Evolutionary conservation across 1,140 invertebrate genomes (phyloP).

Genomic region (Pseudomyrmex concolor): DNA sequence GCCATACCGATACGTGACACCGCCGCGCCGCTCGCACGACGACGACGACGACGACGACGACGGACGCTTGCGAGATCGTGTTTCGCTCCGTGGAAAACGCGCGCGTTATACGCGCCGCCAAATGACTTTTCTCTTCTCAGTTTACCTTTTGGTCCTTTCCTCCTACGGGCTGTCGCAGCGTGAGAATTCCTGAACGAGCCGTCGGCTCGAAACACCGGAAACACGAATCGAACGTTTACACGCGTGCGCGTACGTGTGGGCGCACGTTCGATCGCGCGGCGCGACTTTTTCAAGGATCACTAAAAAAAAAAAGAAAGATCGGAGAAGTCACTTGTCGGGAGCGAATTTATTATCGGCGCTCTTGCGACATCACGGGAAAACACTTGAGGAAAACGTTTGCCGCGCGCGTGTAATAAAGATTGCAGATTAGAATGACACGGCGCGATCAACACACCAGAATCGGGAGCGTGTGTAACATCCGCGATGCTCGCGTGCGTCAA

Average conservation of each 20-base stretch:
- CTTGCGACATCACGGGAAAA: not conserved
- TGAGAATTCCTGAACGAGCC: not conserved
- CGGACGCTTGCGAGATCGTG: not conserved
- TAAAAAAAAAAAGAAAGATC: not conserved
- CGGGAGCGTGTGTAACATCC: slow-evolving; percentile 16
- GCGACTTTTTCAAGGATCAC: slow-evolving; percentile 2
- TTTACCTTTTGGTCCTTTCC: not conserved
- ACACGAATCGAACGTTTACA: too few relatives aligned
- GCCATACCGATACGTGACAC: slow-evolving; percentile 47
- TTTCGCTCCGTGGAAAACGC: slow-evolving; percentile 53
- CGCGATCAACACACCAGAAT: not conserved
- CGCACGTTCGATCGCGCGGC: slow-evolving; percentile 7
- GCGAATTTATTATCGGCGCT: not conserved
- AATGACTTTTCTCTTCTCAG: slow-evolving; percentile 27
- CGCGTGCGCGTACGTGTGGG: not conserved
- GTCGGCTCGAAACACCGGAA: not conserved
- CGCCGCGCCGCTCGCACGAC: too few relatives aligned
- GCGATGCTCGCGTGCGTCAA: not conserved
- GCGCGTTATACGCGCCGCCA: not conserved
- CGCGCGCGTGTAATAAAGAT: too few relatives aligned
- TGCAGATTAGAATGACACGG: too few relatives aligned
- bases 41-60: not conserved
- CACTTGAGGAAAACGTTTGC: not conserved
- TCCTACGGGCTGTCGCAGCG: not conserved
- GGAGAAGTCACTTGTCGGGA: not conserved